Conservation (phyloP, 2,888 invertebrate species). For the Acanthosepion pharaonis region DNA sequence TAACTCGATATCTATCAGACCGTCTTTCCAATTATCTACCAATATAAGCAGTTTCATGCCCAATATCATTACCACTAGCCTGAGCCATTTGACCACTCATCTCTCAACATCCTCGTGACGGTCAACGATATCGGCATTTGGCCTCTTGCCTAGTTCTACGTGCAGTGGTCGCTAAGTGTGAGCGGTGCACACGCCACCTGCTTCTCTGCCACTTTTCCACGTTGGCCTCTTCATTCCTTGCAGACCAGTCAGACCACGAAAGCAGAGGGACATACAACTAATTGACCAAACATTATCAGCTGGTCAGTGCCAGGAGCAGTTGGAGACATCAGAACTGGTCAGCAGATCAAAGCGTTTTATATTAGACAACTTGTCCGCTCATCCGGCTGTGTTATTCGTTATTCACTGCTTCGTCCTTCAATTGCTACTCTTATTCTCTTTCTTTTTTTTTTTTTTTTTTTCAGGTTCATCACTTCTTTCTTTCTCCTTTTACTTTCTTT, state of each 20-base stretch:
- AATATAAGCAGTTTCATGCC: neutral
- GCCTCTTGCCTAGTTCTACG: neutral
- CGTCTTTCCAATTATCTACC: neutral
- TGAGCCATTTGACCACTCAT: neutral
- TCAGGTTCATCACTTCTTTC: neutral
- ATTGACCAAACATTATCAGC: conserved; percentile 22
- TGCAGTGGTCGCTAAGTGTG: conserved; percentile 8
- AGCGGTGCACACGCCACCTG: neutral
- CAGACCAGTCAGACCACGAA: neutral
- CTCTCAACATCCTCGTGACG: neutral
- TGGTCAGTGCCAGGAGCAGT: conserved; percentile 33
- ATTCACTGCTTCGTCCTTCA: neutral
- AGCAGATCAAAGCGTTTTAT: neutral
- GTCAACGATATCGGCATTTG: neutral
- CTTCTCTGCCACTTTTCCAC: neutral
- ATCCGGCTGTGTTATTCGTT: neutral
- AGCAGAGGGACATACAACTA: neutral
- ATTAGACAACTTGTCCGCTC: conserved; percentile 33
- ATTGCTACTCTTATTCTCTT: neutral
- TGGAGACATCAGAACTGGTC: conserved; percentile 2
- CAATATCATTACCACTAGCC: neutral
- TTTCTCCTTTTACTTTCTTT: neutral
- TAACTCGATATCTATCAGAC: neutral
- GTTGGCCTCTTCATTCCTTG: neutral
- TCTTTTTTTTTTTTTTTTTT: neutral